These are phyloP conservation scores for Polyommatus iphigenia DNA, from an alignment of 2,888 invertebrate species.

Conservation along the genomic window DNA sequence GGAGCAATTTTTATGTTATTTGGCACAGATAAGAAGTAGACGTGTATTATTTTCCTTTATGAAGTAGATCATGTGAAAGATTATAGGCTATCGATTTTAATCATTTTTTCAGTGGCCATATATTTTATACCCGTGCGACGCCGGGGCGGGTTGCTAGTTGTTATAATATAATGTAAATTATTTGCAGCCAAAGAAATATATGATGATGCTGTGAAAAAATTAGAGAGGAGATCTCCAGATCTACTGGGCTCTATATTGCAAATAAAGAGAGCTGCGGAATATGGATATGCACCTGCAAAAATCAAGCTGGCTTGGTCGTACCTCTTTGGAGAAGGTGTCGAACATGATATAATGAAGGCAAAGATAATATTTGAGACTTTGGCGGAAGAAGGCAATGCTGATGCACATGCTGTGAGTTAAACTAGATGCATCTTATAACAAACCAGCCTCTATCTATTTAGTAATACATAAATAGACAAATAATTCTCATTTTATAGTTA, in stretches of 20 bases:
- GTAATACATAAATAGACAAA: too few species aligned
- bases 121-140: too few species aligned
- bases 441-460: not conserved
- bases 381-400: slow-evolving; percentile 87
- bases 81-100: too few species aligned
- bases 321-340: slow-evolving; percentile 89
- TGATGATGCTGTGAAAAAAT: slow-evolving; percentile 84
- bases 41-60: too few species aligned
- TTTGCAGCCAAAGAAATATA: slow-evolving; percentile 86
- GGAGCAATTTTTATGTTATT: too few species aligned
- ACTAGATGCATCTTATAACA: not conserved
- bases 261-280: slow-evolving; percentile 88
- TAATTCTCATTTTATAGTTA: too few species aligned
- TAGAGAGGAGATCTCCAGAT: slow-evolving; percentile 88
- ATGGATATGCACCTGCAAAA: slow-evolving; percentile 90
- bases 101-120: too few species aligned
- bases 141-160: too few species aligned
- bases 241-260: slow-evolving; percentile 87
- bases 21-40: too few species aligned
- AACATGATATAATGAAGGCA: slow-evolving; percentile 88
- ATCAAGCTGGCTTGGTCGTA: slow-evolving; percentile 94
- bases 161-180: not conserved
- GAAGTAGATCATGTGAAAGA: too few species aligned
- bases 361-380: slow-evolving; percentile 87
- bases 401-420: slow-evolving; percentile 90